phyloP scores from a whole-genome alignment of 2,888 invertebrate species.

The Neria commutata region DNA sequence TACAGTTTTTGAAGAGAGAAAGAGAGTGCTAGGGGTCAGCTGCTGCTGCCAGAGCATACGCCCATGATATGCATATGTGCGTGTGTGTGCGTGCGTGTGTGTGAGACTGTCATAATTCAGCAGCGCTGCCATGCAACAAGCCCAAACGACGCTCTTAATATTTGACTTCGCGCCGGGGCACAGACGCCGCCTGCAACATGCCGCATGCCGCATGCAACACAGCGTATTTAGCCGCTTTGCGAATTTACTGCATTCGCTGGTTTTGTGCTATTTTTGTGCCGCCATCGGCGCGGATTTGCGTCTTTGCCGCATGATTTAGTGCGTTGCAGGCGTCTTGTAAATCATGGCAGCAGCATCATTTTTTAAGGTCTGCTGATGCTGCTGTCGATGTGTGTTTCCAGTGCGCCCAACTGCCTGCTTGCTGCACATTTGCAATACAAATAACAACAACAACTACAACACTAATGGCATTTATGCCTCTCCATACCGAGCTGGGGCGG shows the following conservation, averaged over 20 bases:
- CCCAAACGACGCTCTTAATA: not conserved
- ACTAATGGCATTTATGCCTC: not conserved
- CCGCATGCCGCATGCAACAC: too few species aligned
- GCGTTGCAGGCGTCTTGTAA: slow-evolving; percentile 49
- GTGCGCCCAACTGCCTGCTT: too few species aligned
- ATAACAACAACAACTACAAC: slow-evolving; percentile 18
- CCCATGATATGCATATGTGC: too few species aligned
- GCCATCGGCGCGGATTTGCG: slow-evolving; percentile 37
- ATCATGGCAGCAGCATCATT: slow-evolving; percentile 38
- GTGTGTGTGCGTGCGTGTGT: slow-evolving; percentile 5
- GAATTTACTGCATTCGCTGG: not conserved
- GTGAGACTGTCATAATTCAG: slow-evolving; percentile 25
- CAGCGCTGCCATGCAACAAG: not conserved
- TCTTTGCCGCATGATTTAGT: slow-evolving; percentile 55
- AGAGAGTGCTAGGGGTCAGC: too few species aligned
- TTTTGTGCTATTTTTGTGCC: not conserved
- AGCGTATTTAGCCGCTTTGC: slow-evolving; percentile 1
- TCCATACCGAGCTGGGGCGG: too few species aligned
- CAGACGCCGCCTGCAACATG: not conserved
- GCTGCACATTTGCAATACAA: slow-evolving; percentile 12
- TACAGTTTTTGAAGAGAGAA: too few species aligned
- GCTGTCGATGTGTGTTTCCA: not conserved
- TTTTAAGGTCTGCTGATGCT: not conserved
- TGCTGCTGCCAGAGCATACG: too few species aligned
- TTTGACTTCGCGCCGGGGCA: not conserved